Evolutionary conservation across 2,888 invertebrate species (phyloP).

Genomic region (Metalampra italica): DNA sequence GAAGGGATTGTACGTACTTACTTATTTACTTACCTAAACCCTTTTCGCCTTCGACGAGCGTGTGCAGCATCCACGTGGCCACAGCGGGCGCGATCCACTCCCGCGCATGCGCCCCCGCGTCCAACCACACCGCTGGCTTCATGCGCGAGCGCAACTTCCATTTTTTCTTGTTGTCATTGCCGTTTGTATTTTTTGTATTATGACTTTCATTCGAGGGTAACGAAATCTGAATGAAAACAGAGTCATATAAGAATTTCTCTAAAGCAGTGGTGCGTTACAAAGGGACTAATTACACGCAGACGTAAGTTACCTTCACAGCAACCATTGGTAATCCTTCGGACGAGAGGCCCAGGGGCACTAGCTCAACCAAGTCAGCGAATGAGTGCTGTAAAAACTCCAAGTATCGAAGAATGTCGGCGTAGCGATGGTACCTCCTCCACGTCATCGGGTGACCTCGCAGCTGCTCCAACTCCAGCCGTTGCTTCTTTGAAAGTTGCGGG

Average conservation of each 20-base stretch:
- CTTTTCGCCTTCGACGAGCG: slow-evolving; percentile 81
- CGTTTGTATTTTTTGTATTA: slow-evolving; percentile 22
- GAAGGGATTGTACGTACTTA: not conserved
- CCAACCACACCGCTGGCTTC: slow-evolving; percentile 89
- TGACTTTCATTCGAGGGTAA: slow-evolving; percentile 48
- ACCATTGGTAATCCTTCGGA: slow-evolving; percentile 85
- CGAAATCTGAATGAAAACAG: slow-evolving; percentile 42
- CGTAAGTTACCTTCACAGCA: slow-evolving; percentile 84
- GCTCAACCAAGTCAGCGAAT: slow-evolving; percentile 81
- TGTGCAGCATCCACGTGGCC: slow-evolving; percentile 84
- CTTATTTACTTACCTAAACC: slow-evolving; percentile 51
- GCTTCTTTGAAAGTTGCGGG: slow-evolving; percentile 80
- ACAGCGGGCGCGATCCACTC: slow-evolving; percentile 91
- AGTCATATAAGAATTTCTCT: not conserved
- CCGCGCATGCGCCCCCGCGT: slow-evolving; percentile 86
- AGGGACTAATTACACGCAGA: too few species aligned
- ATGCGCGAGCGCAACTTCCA: slow-evolving; percentile 65
- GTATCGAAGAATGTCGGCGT: slow-evolving; percentile 83
- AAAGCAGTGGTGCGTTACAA: too few species aligned
- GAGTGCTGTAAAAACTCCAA: slow-evolving; percentile 82
- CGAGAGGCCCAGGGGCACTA: slow-evolving; percentile 85
- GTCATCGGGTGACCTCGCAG: slow-evolving; percentile 81
- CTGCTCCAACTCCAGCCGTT: slow-evolving; percentile 77
- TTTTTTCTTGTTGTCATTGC: slow-evolving; percentile 56
- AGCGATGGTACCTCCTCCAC: slow-evolving; percentile 85